A percentile compares a stretch with the other conserved stretches of the same genome.
phyloP scores from a whole-genome alignment of 2,797 vertebrate species.

The Streptopelia turtur region DNA sequence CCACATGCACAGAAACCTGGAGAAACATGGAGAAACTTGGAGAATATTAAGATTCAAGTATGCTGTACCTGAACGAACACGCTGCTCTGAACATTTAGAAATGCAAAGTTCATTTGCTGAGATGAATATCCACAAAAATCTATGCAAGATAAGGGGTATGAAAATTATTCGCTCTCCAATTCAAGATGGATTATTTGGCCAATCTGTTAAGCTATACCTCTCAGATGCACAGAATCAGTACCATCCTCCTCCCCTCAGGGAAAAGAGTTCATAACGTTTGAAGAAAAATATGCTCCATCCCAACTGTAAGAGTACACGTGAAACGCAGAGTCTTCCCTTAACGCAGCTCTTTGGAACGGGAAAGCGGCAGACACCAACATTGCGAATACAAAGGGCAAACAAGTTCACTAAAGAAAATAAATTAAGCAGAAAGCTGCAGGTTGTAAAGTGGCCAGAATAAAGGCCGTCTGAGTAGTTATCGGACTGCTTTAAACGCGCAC shows the following conservation, averaged over 20 bases:
- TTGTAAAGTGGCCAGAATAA: constrained; percentile 41
- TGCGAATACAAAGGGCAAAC: neutral
- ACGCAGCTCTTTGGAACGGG: constrained; percentile 33
- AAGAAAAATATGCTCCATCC: constrained; percentile 61
- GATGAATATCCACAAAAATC: constrained; percentile 69
- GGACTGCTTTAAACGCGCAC: neutral
- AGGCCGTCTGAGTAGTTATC: constrained; percentile 31
- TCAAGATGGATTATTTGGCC: constrained; percentile 69
- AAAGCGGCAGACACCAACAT: constrained; percentile 48
- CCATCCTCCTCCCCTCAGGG: constrained; percentile 64
- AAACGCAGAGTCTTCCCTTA: constrained; percentile 44
- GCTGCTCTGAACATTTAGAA: constrained; percentile 63
- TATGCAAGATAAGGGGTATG: constrained; percentile 70
- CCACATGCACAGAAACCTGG: constrained; percentile 18
- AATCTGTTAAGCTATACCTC: constrained; percentile 65
- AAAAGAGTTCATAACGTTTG: constrained; percentile 66
- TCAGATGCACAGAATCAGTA: constrained; percentile 59
- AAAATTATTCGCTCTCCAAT: constrained; percentile 67
- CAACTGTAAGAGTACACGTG: constrained; percentile 43
- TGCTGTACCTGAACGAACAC: constrained; percentile 63
- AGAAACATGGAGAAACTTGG: constrained; percentile 11
- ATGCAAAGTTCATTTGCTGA: constrained; percentile 71
- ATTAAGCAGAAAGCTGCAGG: constrained; percentile 5
- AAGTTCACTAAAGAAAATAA: constrained; percentile 50
- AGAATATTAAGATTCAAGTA: constrained; percentile 60